These are phyloP conservation scores for Panagrolaimus sp. DNA, from an alignment of 1,140 invertebrate species.

Conservation along the genomic window DNA sequence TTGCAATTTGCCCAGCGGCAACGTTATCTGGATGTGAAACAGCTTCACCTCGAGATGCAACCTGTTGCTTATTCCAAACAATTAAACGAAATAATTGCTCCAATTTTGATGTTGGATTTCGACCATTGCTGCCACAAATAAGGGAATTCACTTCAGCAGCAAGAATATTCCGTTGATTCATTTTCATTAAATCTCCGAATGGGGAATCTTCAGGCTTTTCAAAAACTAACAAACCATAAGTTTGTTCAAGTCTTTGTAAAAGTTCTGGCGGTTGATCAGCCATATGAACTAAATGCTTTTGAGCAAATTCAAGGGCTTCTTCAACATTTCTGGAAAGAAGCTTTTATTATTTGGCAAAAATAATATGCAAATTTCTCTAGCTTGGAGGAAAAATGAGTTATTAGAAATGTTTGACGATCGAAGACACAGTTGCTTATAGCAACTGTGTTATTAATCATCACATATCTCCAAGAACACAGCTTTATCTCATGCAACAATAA, in stretches of 20 bases:
- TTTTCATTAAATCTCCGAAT: conserved; percentile 86
- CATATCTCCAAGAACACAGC: neutral
- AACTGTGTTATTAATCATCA: neutral
- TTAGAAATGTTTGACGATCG: too few relatives aligned
- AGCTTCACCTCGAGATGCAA: conserved; percentile 2
- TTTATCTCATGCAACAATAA: neutral
- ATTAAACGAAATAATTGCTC: conserved; percentile 38
- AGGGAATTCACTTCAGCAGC: conserved; percentile 35
- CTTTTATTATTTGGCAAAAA: neutral
- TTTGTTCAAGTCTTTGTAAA: conserved; percentile 67
- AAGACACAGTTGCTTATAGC: too few relatives aligned
- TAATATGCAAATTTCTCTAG: neutral
- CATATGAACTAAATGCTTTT: conserved; percentile 38
- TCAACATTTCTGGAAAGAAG: conserved; percentile 42
- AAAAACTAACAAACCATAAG: conserved; percentile 87
- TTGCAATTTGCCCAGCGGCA: neutral
- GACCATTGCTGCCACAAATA: conserved; percentile 26
- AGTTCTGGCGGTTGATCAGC: conserved; percentile 39
- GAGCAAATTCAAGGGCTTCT: conserved; percentile 41
- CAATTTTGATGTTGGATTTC: conserved; percentile 26
- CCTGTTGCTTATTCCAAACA: conserved; percentile 37
- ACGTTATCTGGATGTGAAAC: neutral
- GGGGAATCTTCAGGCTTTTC: conserved; percentile 89
- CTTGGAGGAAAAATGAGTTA: too few relatives aligned
- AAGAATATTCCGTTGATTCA: conserved; percentile 73